Base-by-base conservation (phyloP, 2,888 invertebrate species). In the Pseudanteris insignis region DNA sequence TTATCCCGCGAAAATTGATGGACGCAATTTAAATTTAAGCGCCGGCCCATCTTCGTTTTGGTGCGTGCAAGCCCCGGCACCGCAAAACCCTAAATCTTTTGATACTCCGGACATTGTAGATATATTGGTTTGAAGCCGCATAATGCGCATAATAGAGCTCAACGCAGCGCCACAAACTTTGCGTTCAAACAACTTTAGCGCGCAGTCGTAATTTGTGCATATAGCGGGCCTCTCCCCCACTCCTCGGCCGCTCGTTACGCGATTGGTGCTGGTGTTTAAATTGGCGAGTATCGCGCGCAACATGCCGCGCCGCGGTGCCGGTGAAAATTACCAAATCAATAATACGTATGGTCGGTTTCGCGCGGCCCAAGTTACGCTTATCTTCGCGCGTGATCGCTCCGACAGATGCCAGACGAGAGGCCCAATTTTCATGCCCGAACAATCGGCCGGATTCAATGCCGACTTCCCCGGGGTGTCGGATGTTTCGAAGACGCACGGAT, bases 171-270 rank as follows among this genome's bases (percentile, higher is more conserved):
- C 58, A n/a, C 40, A 40, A 59, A 51, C 58, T 59, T 59, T 29
- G 46, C 34, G 33, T 46, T 51, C 46, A n/a, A 59, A 59, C 51
- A 59, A 59, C 46, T 59, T 51, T 59, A 51, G 51, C 50, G 32
- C 15, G 50, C 40, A 51, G 46, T 51, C 51, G 50, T 51, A 59
- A 59, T 59, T 59, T 59, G 58, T 40, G 51, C 51, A 59, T 59
- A 59, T 44, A 50, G 18, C 3, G 6, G 57, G 48, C 57, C 57
- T 44, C n/a, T n/a, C n/a, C n/a, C n/a, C n/a, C n/a, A n/a, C n/a
- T n/a, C n/a, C n/a, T n/a, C n/a, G n/a, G n/a, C n/a, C n/a, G n/a
- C n/a, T n/a, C 50, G 34, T 44, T 43, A 59, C 51, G 46, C 34
- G 51, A 51, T n/a, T n/a, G n/a, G 50, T 59, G 58, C 50, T 51